Evolutionary conservation across 2,113 vertebrate species (phyloP).

Genomic region (Trochalopteron elliotii): DNA sequence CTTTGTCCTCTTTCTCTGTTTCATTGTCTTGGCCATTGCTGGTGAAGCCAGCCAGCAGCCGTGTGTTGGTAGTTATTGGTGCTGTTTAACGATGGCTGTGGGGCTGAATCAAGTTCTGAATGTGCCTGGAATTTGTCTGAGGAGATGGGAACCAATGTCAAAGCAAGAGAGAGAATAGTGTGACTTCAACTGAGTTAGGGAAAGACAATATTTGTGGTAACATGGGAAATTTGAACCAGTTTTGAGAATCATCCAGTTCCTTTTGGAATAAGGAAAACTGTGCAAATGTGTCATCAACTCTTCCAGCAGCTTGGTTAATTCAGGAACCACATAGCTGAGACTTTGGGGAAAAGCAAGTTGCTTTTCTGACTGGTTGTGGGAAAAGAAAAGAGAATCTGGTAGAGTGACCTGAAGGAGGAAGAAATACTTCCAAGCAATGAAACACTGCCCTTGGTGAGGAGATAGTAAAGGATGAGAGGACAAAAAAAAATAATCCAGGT

Average conservation of each 20-base stretch:
- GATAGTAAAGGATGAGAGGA: not conserved
- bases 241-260: not conserved
- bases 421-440: not conserved
- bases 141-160: not conserved
- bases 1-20: not conserved
- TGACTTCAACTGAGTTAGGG: not conserved
- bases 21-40: rapidly evolving
- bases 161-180: not conserved
- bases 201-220: not conserved
- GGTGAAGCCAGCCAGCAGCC: not conserved
- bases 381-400: not conserved
- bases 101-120: not conserved
- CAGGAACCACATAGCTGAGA: not conserved
- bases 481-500: not conserved
- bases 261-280: not conserved
- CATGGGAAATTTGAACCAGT: not conserved
- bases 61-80: not conserved
- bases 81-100: not conserved
- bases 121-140: not conserved
- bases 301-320: not conserved
- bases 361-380: not conserved
- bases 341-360: not conserved
- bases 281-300: not conserved
- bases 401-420: not conserved
- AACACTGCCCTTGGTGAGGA: not conserved